Evolutionary conservation across 2,888 invertebrate genomes (phyloP), one percentile per base, ranked within the genome.

Genomic region (Nomada fabriciana): DNA sequence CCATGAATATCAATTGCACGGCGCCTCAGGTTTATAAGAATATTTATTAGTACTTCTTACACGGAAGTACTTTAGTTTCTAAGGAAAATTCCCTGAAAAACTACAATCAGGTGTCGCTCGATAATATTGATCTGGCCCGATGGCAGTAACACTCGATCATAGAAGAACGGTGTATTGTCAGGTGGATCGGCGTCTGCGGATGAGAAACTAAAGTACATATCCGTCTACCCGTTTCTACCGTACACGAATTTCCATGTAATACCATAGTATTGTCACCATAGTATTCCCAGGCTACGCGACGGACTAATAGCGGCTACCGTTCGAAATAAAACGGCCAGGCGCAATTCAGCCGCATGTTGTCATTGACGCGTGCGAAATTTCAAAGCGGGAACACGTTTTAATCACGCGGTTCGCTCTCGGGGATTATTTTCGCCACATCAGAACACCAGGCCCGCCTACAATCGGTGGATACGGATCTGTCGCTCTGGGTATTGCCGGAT

Each of bases 361-460:
- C 83, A 82, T 74, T 71, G 82, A 77, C 83, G 77, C 63, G 73
- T 59, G 77, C 73, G 83, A 82, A 84, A 78, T 78, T 76, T 79
- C 73, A 79, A 73, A 79, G 73, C 55, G 57, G 73, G 64, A 74
- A 76, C 72, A 78, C 74, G 76, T 77, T 61, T 69, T 76, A 80
- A 74, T 86, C 75, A 77, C 68, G 75, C 73, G 74, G 80, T 36
- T 77, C 73, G 84, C 84, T 84, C 84, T 64, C 70, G 84, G 77
- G 75, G 86, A 84, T 76, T 86, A 84, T 86, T 86, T 86, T 86
- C 76, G 70, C 77, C 69, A 53, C 80, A 80, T 80, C 73, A 52
- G 59, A 76, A 70, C 76, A 23, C n/a, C 55, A 68, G 36, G 47
- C 57, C 60, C 57, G 50, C 43, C 61, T 61, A 65, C 80, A 79